phyloP scores from a whole-genome alignment of 2,113 vertebrate species.

The Mustelus asterias region DNA sequence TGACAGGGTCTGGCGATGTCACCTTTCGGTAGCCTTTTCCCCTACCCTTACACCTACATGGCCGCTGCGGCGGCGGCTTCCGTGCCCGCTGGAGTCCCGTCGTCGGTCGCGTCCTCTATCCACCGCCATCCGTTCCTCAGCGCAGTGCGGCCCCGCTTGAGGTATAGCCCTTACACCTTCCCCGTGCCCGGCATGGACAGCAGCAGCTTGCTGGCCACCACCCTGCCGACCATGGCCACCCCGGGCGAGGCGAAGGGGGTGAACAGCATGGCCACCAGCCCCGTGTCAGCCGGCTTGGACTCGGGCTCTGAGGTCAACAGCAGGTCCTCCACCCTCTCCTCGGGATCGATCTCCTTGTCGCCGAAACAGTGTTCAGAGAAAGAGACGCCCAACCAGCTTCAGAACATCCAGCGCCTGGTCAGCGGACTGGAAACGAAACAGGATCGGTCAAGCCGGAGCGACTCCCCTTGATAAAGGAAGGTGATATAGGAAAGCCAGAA shows the following conservation, averaged over 20 bases:
- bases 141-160: slow-evolving; percentile 80
- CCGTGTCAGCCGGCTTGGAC: slow-evolving; percentile 71
- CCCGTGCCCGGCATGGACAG: slow-evolving; percentile 78
- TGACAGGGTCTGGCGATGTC: slow-evolving; percentile 89
- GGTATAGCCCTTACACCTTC: slow-evolving; percentile 91
- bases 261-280: slow-evolving; percentile 64
- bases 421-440: slow-evolving; percentile 87
- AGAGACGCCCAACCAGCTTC: slow-evolving; percentile 80
- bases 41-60: slow-evolving; percentile 97
- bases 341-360: slow-evolving; percentile 76
- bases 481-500: not conserved
- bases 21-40: slow-evolving; percentile 86
- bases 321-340: slow-evolving; percentile 79
- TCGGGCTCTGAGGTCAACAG: slow-evolving; percentile 81
- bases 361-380: slow-evolving; percentile 82
- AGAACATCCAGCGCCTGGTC: slow-evolving; percentile 92
- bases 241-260: slow-evolving; percentile 56
- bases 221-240: slow-evolving; percentile 63
- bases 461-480: slow-evolving; percentile 63
- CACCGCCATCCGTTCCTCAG: slow-evolving; percentile 89
- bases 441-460: slow-evolving; percentile 74
- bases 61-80: slow-evolving; percentile 79
- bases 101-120: slow-evolving; percentile 61
- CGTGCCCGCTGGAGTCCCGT: slow-evolving; percentile 63
- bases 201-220: slow-evolving; percentile 72